Base-by-base conservation (phyloP, 1,140 invertebrate genomes). In the Pseudachorutes palmiensis region DNA sequence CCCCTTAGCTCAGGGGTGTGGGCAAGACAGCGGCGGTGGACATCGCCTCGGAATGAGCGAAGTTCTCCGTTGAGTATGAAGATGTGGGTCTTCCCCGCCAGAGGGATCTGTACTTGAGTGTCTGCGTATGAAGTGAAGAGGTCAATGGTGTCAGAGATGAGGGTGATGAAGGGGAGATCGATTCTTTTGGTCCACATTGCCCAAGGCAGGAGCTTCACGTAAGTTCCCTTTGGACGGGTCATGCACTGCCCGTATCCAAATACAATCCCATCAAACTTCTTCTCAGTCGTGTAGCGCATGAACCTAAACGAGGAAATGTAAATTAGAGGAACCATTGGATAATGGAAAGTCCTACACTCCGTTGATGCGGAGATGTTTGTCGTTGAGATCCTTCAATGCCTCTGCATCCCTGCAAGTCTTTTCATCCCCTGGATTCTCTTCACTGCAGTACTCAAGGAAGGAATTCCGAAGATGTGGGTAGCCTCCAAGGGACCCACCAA, bases 341-440 rank as follows among this genome's bases (percentile, higher is more conserved):
- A n/a, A n/a, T n/a, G n/a, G n/a, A n/a, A n/a, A n/a, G n/a, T n/a
- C 51, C 24, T 24, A 55, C 51, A 22, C 51, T 55, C 51, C 51
- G 24, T 19, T 5, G 12, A 55, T 55, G 12, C 51, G 51, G 12
- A 55, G 51, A 5, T 55, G 12, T 22, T 55, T 55, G 24, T 55
- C 51, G 3, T 12, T 55, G 51, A 55, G 24, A 5, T 55, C 51
- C 24, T 14, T 55, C 51, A 55, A 14, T 26, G 51, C 24, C 24
- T 24, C 5, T 5, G 51, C 24, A 26, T 55, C 51, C 24, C 51
- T 12, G 24, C 51, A 55, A 16, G 24, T 55, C 24, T 55, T 55
- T 22, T 55, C 51, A 24, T 24, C 24, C 5, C 51, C 51, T 19
- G 51, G 51, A 55, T 55, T 55, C 5, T 16, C 12, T 19, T 5